Conservation (phyloP, 2,888 invertebrate species). For the Callosobruchus maculatus region DNA sequence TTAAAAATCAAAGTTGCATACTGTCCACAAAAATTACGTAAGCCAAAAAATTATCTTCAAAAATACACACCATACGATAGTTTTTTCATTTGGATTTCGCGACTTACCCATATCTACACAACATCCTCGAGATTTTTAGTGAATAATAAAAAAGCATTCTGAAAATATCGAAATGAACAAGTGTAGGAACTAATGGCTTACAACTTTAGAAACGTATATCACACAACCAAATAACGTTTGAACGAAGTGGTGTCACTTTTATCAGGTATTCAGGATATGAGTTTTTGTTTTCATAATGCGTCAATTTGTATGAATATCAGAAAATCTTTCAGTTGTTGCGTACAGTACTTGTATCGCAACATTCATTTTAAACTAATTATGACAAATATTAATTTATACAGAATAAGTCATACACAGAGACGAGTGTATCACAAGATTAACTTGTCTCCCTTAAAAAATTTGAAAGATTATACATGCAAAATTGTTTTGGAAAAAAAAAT, state of each 20-base stretch:
- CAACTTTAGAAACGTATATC: slow-evolving; percentile 1
- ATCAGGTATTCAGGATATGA: not conserved
- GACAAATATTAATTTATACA: too few species aligned
- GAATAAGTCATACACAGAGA: too few species aligned
- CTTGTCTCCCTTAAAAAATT: too few species aligned
- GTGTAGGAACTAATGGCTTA: slow-evolving; percentile 8
- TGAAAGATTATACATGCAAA: too few species aligned
- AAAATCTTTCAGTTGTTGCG: too few species aligned
- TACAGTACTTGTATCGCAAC: too few species aligned
- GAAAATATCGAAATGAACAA: slow-evolving; percentile 13
- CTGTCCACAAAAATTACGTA: not conserved
- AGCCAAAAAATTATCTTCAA: not conserved
- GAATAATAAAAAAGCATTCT: slow-evolving; percentile 20
- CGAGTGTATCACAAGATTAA: too few species aligned
- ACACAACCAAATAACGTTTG: not conserved
- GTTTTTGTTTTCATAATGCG: too few species aligned
- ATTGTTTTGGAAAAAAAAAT: too few species aligned
- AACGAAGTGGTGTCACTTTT: not conserved
- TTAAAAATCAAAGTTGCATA: not conserved
- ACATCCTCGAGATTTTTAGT: slow-evolving; percentile 29
- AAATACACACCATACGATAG: slow-evolving; percentile 6
- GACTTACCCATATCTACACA: slow-evolving; percentile 30
- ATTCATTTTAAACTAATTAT: too few species aligned
- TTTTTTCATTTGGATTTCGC: slow-evolving; percentile 7
- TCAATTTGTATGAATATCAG: too few species aligned